Percentiles rank a stretch among this genome's conserved stretches.
These are phyloP conservation scores for Loriculus beryllinus DNA, from an alignment of 2,797 vertebrate species.

Conservation along the genomic window DNA sequence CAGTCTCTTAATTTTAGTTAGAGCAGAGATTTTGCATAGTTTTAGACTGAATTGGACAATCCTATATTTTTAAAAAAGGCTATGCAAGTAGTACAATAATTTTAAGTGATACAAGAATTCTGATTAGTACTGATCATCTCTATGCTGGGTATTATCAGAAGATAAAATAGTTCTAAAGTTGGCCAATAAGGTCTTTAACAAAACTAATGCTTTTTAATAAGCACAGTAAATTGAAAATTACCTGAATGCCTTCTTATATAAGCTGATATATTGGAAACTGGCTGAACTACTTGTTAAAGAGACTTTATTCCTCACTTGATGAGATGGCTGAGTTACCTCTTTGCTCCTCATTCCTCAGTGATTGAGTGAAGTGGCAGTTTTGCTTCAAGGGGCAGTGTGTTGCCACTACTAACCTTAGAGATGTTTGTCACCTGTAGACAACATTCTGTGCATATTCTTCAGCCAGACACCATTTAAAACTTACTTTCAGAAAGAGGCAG, in stretches of 20 bases:
- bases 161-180: not conserved
- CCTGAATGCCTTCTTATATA: not conserved
- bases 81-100: not conserved
- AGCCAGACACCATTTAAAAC: not conserved
- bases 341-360: fast-evolving
- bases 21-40: not conserved
- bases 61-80: not conserved
- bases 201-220: not conserved
- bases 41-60: not conserved
- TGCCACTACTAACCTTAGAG: not conserved
- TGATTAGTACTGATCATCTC: not conserved
- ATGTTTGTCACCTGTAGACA: not conserved
- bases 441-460: not conserved
- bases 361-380: not conserved
- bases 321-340: not conserved
- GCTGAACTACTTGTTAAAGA: not conserved
- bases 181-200: not conserved
- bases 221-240: not conserved
- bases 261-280: not conserved
- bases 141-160: not conserved
- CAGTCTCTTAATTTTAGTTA: not conserved
- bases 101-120: not conserved
- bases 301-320: not conserved
- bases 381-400: not conserved
- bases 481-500: not conserved